A percentile compares a stretch with the other conserved stretches of the same genome.
Conservation (phyloP, 2,113 vertebrate species). For the Stomatorhinus ivindoensis region DNA sequence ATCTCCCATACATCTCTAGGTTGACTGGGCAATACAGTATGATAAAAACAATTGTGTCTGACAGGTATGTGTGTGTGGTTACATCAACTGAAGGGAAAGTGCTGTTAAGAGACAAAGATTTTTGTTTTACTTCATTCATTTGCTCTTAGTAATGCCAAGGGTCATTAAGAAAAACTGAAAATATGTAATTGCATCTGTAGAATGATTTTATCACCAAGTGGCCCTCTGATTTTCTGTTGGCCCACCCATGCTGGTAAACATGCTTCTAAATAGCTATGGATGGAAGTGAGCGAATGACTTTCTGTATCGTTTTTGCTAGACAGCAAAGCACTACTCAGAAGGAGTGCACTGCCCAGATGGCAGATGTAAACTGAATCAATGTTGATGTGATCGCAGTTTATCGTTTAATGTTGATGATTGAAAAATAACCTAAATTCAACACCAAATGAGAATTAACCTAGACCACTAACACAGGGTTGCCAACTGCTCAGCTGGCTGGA, state of each 20-base stretch:
- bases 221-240: background rate
- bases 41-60: background rate
- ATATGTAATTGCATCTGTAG: background rate
- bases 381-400: background rate
- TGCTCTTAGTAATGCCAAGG: background rate
- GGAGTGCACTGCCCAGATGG: too few species aligned
- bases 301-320: background rate
- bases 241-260: background rate
- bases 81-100: background rate
- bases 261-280: background rate
- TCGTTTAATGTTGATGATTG: background rate
- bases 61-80: background rate
- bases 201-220: background rate
- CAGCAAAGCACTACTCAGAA: background rate
- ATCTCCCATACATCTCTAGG: background rate
- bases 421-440: background rate
- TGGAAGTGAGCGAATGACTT: background rate
- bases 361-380: too few species aligned
- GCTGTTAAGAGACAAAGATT: background rate
- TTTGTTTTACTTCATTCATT: background rate
- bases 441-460: background rate
- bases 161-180: background rate
- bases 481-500: too few species aligned
- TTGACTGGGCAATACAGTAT: background rate
- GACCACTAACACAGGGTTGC: too few species aligned